These are phyloP conservation scores for Cheilosia urbana DNA, from an alignment of 2,888 invertebrate genomes.

Conservation along the genomic window DNA sequence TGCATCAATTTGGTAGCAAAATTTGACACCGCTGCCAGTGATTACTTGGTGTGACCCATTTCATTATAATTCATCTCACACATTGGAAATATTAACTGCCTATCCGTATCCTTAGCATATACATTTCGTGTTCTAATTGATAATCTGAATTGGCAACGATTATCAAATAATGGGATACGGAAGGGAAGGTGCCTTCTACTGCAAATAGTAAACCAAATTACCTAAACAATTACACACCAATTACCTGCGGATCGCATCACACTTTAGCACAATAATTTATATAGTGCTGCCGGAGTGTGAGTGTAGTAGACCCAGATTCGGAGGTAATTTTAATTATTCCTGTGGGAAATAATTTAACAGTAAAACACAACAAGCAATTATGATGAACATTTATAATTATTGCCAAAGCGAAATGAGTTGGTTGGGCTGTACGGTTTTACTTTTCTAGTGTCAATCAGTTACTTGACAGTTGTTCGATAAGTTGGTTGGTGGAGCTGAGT, in stretches of 20 bases:
- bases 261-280: slow-evolving; percentile 59
- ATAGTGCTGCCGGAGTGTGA: neutral
- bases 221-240: slow-evolving; percentile 71
- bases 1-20: neutral
- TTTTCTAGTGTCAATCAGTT: neutral
- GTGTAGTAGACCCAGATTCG: slow-evolving; percentile 42
- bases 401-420: slow-evolving; percentile 22
- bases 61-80: neutral
- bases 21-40: slow-evolving; percentile 5
- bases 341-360: slow-evolving; percentile 58
- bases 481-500: neutral
- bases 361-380: slow-evolving; percentile 40
- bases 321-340: slow-evolving; percentile 60
- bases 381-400: slow-evolving; percentile 23
- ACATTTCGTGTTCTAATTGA: slow-evolving; percentile 49
- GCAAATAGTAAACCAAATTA: slow-evolving; percentile 53
- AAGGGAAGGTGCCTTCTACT: slow-evolving; percentile 9
- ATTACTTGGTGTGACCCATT: slow-evolving; percentile 25
- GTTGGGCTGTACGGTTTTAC: neutral
- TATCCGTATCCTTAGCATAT: slow-evolving; percentile 8
- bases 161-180: slow-evolving; percentile 57
- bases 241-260: slow-evolving; percentile 59
- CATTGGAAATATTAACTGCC: slow-evolving; percentile 28
- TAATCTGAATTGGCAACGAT: slow-evolving; percentile 56
- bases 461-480: neutral